Percentiles rank a stretch among this genome's conserved stretches.
phyloP scores from a whole-genome alignment of 1,140 invertebrate species.

The Macrotrachela quadricornifera region DNA sequence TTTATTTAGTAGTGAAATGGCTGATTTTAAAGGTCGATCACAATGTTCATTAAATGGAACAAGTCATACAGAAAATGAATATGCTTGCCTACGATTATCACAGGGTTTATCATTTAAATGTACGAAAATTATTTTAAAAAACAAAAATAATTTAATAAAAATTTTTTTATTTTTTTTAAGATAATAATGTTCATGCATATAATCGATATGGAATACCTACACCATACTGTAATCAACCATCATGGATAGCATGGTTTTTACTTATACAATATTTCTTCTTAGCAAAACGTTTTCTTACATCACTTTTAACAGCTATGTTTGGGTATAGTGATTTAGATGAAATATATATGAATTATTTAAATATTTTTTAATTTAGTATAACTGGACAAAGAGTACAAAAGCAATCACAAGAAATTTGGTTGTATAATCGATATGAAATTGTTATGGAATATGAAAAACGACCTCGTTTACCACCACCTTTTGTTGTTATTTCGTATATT shows the following conservation, averaged over 20 bases:
- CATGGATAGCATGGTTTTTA: constrained; percentile 21
- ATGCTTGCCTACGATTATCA: too few species aligned
- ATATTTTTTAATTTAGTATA: constrained; percentile 14
- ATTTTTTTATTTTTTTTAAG: too few species aligned
- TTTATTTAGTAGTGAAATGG: constrained; percentile 28
- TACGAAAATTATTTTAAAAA: too few species aligned
- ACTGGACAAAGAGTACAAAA: constrained; percentile 23
- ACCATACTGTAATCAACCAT: background rate
- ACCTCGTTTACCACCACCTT: constrained; percentile 10
- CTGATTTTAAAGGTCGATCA: constrained; percentile 21
- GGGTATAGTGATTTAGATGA: constrained; percentile 11
- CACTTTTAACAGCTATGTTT: constrained; percentile 31
- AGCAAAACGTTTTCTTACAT: constrained; percentile 29
- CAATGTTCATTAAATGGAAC: background rate
- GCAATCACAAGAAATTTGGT: constrained; percentile 26
- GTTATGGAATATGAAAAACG: constrained; percentile 32
- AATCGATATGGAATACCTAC: background rate
- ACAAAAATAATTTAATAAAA: too few species aligned
- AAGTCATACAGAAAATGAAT: too few species aligned
- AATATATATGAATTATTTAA: constrained; percentile 9
- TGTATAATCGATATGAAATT: constrained; percentile 31
- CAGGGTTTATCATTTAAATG: too few species aligned
- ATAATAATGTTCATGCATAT: background rate
- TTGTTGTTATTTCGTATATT: background rate
- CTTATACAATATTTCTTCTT: constrained; percentile 30